Evolutionary conservation across 2,888 invertebrate species (phyloP).

Genomic region (Drymonia ruficornis): DNA sequence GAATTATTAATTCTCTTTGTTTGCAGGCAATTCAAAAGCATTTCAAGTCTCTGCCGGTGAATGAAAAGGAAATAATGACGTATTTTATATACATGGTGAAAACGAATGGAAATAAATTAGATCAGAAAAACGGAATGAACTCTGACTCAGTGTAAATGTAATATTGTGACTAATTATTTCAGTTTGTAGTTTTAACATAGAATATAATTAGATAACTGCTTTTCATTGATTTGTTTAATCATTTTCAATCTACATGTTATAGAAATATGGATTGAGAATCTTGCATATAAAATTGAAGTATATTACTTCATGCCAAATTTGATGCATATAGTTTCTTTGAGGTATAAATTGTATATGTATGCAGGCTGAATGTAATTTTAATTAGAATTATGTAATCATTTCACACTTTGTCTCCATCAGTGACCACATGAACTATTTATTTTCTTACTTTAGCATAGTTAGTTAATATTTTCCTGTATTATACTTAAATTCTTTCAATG

Average conservation of each 20-base stretch:
- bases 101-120: conserved; percentile 94
- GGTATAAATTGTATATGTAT: conserved; percentile 17
- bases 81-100: conserved; percentile 98
- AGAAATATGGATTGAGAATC: conserved; percentile 54
- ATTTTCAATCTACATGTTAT: conserved; percentile 54
- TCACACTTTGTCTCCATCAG: conserved; percentile 15
- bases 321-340: conserved; percentile 37
- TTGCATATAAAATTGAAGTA: conserved; percentile 52
- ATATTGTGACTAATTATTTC: conserved; percentile 53
- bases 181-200: conserved; percentile 55
- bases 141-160: conserved; percentile 81
- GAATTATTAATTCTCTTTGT: conserved; percentile 12
- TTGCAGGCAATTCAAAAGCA: conserved; percentile 96
- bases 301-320: conserved; percentile 61
- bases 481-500: conserved; percentile 41
- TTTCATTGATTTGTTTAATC: conserved; percentile 49
- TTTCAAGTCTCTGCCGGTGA: conserved; percentile 97
- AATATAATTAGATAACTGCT: conserved; percentile 48
- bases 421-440: conserved; percentile 38
- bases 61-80: conserved; percentile 97
- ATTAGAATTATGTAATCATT: conserved; percentile 31
- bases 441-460: conserved; percentile 30
- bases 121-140: conserved; percentile 91
- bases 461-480: conserved; percentile 34
- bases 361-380: conserved; percentile 30